phyloP scores from a whole-genome alignment of 2,113 vertebrate species.

The Pan paniscus region DNA sequence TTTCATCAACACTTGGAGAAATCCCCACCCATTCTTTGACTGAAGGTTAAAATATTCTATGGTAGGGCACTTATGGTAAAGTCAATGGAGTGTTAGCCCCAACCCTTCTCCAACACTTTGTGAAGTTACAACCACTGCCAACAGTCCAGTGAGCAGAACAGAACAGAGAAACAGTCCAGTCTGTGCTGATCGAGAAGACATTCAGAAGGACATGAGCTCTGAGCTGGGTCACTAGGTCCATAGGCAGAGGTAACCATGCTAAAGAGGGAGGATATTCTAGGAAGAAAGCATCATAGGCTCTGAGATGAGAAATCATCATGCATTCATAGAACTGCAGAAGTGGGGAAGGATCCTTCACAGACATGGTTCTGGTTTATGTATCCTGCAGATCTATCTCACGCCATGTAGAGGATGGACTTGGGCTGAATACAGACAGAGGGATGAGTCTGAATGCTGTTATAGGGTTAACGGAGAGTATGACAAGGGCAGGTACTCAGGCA shows the following conservation, averaged over 20 bases:
- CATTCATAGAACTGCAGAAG: neutral
- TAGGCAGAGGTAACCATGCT: neutral
- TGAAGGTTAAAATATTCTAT: neutral
- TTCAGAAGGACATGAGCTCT: neutral
- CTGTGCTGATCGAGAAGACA: neutral
- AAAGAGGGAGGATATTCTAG: neutral
- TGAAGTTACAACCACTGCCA: neutral
- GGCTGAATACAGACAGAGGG: neutral
- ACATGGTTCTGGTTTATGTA: neutral
- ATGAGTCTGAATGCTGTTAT: neutral
- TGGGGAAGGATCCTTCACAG: neutral
- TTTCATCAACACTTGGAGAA: neutral
- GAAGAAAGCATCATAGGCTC: neutral
- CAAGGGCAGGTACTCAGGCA: neutral
- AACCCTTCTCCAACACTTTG: neutral
- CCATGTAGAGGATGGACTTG: neutral
- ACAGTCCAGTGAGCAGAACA: too few species aligned
- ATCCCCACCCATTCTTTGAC: neutral
- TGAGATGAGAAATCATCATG: neutral
- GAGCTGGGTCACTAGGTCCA: neutral
- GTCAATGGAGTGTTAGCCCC: too few species aligned
- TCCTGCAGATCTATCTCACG: neutral
- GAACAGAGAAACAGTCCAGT: neutral
- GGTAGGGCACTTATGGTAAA: neutral
- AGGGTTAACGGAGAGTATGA: neutral